These are phyloP conservation scores for Lycorma delicatula DNA, from an alignment of 1,140 invertebrate species.

Conservation along the genomic window DNA sequence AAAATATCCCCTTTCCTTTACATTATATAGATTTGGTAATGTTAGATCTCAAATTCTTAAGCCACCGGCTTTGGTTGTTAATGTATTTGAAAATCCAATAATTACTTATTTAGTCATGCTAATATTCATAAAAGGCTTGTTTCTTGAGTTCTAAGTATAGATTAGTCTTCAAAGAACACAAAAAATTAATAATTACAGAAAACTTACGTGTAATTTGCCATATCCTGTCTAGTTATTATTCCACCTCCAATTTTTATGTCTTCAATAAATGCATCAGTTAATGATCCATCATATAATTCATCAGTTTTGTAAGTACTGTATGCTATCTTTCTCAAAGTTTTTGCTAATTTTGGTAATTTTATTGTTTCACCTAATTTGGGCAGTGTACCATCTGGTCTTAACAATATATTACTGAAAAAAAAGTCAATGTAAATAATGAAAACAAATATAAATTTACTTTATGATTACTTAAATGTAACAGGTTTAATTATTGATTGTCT, in stretches of 20 bases:
- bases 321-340: conserved; percentile 64
- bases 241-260: conserved; percentile 63
- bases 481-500: too few relatives aligned
- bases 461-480: not conserved
- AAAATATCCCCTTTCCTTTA: too few relatives aligned
- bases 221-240: conserved; percentile 68
- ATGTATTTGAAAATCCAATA: too few relatives aligned
- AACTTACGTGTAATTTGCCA: conserved; percentile 45
- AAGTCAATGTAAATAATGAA: not conserved
- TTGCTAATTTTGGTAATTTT: conserved; percentile 55
- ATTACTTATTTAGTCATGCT: too few relatives aligned
- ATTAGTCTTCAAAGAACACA: too few relatives aligned
- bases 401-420: not conserved
- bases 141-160: too few relatives aligned
- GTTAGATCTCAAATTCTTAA: too few relatives aligned
- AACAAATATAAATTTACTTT: not conserved
- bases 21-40: too few relatives aligned
- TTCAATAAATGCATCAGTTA: conserved; percentile 52
- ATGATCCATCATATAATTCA: conserved; percentile 54
- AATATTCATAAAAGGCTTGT: too few relatives aligned
- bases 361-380: conserved; percentile 56
- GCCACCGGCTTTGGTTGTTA: too few relatives aligned
- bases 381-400: conserved; percentile 37
- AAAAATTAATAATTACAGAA: not conserved
- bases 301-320: conserved; percentile 51